Percentiles rank a stretch among this genome's conserved stretches.
phyloP scores from a whole-genome alignment of 2,797 vertebrate species.

The Eulemur albifrons region DNA sequence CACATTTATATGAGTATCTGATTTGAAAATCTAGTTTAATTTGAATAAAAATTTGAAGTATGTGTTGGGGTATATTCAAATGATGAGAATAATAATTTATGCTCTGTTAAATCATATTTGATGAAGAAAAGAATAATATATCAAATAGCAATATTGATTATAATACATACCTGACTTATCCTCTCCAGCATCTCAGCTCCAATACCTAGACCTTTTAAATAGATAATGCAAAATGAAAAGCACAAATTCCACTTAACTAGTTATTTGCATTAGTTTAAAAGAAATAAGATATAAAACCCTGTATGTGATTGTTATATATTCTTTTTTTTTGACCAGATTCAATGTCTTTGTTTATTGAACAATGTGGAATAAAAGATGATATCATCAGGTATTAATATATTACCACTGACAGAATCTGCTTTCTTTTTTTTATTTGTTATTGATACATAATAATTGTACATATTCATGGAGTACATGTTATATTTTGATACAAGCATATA shows the following conservation, averaged over 20 bases:
- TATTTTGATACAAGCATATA: no score
- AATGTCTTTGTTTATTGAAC: background rate
- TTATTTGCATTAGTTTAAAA: conserved; percentile 47
- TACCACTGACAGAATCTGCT: background rate
- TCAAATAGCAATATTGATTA: background rate
- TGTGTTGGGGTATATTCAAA: conserved; percentile 23
- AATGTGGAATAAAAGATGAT: background rate
- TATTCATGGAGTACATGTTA: no score
- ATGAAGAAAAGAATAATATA: background rate
- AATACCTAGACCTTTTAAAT: conserved; percentile 71
- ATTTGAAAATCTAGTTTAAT: conserved; percentile 31
- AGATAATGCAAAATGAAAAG: conserved; percentile 44
- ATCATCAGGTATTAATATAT: background rate
- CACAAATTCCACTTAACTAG: background rate
- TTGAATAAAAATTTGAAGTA: conserved; percentile 13
- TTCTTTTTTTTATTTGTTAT: background rate
- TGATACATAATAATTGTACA: no score
- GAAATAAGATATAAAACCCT: background rate
- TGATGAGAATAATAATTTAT: conserved; percentile 7
- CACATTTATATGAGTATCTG: background rate
- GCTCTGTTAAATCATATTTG: background rate
- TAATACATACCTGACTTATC: conserved; percentile 74
- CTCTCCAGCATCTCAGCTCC: conserved; percentile 70
- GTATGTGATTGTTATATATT: background rate
- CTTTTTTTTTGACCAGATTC: background rate